phyloP scores from a whole-genome alignment of 2,113 vertebrate genomes.

The Peucedramus taeniatus region DNA sequence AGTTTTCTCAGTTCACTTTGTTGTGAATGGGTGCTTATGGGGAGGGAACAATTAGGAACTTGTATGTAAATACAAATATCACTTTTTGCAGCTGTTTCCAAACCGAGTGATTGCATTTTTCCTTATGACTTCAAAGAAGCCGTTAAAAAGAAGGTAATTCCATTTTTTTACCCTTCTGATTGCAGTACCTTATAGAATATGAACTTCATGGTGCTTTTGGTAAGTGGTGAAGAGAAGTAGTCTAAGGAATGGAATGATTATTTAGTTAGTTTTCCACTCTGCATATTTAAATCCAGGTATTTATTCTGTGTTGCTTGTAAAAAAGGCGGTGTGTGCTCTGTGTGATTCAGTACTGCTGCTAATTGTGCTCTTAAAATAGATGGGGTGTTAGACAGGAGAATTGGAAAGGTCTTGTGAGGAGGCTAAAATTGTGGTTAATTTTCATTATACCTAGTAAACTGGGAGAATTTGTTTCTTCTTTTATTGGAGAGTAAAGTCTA shows the following conservation, averaged over 20 bases:
- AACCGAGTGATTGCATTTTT: slow-evolving; percentile 91
- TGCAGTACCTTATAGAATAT: background rate
- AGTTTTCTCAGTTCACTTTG: background rate
- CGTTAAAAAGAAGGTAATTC: slow-evolving; percentile 83
- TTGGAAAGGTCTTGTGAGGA: background rate
- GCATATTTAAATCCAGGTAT: background rate
- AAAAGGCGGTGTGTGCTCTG: background rate
- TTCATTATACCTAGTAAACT: background rate
- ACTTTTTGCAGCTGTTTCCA: slow-evolving; percentile 83
- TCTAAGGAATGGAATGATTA: background rate
- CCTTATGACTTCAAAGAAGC: slow-evolving; percentile 90
- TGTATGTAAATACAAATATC: background rate
- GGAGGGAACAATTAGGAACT: background rate
- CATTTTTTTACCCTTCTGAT: background rate
- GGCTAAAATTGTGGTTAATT: background rate
- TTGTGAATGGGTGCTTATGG: background rate
- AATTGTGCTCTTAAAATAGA: background rate
- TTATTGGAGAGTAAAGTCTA: background rate
- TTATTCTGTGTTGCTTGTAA: background rate
- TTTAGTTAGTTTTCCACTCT: background rate
- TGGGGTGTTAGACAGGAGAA: background rate
- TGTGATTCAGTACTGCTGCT: background rate
- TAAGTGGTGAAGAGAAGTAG: background rate
- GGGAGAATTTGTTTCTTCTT: background rate
- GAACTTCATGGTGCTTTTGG: background rate